These are phyloP conservation scores for Metridium senile DNA, from an alignment of 92 coral and sea anemone species.

Conservation along the genomic window DNA sequence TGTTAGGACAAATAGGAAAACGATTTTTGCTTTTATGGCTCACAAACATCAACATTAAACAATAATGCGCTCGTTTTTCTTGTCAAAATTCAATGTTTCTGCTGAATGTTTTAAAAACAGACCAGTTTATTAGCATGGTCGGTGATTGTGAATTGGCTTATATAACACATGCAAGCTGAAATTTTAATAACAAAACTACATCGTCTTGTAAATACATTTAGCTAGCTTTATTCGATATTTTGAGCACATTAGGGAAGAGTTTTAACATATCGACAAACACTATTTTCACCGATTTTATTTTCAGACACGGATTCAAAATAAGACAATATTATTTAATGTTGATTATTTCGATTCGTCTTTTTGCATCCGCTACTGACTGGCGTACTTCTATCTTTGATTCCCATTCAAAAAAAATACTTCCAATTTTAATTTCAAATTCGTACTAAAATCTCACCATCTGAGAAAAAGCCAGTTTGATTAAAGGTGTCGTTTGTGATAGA, in stretches of 20 bases:
- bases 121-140: constrained; percentile 5
- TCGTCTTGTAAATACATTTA: not conserved
- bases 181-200: not conserved
- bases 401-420: not conserved
- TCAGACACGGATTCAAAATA: too few species aligned
- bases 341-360: not conserved
- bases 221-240: not conserved
- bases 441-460: not conserved
- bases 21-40: not conserved
- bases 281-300: too few species aligned
- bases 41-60: not conserved
- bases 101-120: constrained; percentile 3
- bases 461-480: not conserved
- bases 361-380: not conserved
- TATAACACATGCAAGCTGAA: not conserved
- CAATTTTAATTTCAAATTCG: not conserved
- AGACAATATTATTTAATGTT: not conserved
- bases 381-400: not conserved
- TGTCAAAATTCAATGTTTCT: not conserved
- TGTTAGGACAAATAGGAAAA: not conserved
- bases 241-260: not conserved
- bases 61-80: not conserved
- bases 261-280: not conserved
- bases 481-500: not conserved
- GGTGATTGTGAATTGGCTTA: not conserved